Percentiles rank a stretch among this genome's conserved stretches.
Evolutionary conservation across 2,113 vertebrate genomes (phyloP).

Genomic region (Nothoprocta perdicaria): DNA sequence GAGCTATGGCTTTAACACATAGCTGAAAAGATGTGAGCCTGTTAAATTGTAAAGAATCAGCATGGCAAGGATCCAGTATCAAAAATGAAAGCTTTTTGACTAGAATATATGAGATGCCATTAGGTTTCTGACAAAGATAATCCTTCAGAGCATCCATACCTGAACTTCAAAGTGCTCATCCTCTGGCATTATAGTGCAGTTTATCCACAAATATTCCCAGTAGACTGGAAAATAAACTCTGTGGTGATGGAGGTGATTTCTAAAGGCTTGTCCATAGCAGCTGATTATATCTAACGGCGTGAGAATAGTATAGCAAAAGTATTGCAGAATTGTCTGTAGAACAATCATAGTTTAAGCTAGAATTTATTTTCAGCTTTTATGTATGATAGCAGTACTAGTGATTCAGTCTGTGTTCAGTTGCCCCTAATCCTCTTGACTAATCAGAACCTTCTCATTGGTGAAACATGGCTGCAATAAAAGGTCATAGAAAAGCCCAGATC

Average conservation of each 20-base stretch:
- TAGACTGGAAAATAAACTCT: not conserved
- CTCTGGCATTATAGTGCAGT: not conserved
- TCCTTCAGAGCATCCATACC: not conserved
- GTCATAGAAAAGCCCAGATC: conserved; percentile 26
- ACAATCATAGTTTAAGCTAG: not conserved
- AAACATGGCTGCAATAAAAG: conserved; percentile 32
- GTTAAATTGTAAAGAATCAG: not conserved
- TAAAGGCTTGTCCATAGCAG: not conserved
- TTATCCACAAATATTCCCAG: not conserved
- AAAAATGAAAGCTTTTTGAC: not conserved
- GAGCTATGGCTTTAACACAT: not conserved
- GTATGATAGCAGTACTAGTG: not conserved
- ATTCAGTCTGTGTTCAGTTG: not conserved
- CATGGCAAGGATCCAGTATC: not conserved
- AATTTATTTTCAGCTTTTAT: not conserved
- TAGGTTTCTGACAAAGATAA: not conserved
- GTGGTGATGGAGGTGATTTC: not conserved
- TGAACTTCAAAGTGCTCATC: not conserved
- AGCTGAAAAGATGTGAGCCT: not conserved
- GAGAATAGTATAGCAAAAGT: not conserved
- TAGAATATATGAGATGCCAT: not conserved
- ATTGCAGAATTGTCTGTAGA: not conserved
- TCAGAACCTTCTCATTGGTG: conserved; percentile 10
- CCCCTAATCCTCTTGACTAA: conserved; percentile 39
- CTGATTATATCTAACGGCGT: not conserved